These are phyloP conservation scores for Lasiurus cinereus DNA, from an alignment of 2,113 vertebrate species.

Conservation along the genomic window DNA sequence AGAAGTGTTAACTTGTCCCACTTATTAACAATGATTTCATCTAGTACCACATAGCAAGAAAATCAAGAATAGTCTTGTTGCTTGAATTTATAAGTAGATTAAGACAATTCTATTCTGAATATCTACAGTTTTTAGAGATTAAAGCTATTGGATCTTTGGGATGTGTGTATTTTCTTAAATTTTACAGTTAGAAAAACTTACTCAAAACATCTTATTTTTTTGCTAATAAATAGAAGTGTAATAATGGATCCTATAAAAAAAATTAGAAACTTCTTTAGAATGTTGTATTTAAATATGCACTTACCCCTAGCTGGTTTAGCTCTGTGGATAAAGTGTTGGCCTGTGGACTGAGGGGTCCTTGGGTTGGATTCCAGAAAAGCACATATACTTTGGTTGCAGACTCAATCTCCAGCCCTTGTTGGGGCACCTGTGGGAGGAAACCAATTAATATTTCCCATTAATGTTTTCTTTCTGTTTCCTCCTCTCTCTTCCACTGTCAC, in stretches of 20 bases:
- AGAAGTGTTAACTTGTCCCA: constrained; percentile 46
- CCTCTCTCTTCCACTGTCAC: too few species aligned
- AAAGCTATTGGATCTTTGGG: not conserved
- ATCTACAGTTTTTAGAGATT: not conserved
- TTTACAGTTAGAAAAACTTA: constrained; percentile 28
- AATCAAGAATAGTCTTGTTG: constrained; percentile 60
- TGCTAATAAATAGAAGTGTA: constrained; percentile 43
- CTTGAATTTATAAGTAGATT: constrained; percentile 50
- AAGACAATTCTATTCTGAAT: constrained; percentile 33
- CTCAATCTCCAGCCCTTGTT: too few species aligned
- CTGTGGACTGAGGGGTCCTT: too few species aligned
- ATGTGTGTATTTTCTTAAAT: not conserved
- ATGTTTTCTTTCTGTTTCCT: too few species aligned
- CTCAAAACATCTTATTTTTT: not conserved
- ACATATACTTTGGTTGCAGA: too few species aligned
- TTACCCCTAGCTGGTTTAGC: too few species aligned
- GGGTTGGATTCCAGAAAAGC: too few species aligned
- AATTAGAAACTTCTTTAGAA: not conserved
- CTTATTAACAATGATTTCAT: constrained; percentile 55
- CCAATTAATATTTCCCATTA: too few species aligned
- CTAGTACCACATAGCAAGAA: not conserved
- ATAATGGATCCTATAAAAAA: not conserved
- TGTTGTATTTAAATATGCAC: not conserved
- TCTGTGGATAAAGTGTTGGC: too few species aligned
- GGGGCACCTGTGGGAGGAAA: too few species aligned